A percentile compares a stretch with the other conserved stretches of the same genome.
These are phyloP conservation scores for Papilio dardanus DNA, from an alignment of 1,140 invertebrate species.

Conservation along the genomic window DNA sequence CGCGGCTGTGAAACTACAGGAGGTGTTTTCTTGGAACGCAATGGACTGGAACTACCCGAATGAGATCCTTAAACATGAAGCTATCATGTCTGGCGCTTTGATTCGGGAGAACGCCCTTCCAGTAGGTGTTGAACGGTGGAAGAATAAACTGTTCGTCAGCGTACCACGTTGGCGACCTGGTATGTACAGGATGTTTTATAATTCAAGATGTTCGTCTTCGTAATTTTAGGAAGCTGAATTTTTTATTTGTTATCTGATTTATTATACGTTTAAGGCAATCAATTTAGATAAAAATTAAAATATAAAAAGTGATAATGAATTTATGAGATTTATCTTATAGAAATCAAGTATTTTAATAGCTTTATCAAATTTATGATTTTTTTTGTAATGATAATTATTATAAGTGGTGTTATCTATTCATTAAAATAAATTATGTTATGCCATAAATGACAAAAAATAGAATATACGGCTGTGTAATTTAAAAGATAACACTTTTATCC, in stretches of 20 bases:
- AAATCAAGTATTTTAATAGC: constrained; percentile 4
- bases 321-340: not conserved
- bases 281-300: not conserved
- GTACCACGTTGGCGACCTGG: constrained; percentile 88
- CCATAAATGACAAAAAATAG: not conserved
- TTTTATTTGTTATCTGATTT: not conserved
- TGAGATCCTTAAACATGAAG: constrained; percentile 83
- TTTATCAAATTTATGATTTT: not conserved
- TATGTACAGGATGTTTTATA: constrained; percentile 48
- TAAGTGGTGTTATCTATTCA: too few relatives aligned
- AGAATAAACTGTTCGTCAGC: constrained; percentile 89
- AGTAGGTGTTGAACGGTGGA: constrained; percentile 90
- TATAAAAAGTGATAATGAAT: not conserved
- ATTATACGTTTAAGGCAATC: not conserved
- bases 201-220: not conserved
- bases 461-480: not conserved
- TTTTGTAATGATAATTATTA: constrained; percentile 4
- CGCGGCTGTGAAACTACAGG: constrained; percentile 84
- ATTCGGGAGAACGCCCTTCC: constrained; percentile 89
- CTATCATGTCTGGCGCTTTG: constrained; percentile 85
- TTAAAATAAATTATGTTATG: too few relatives aligned
- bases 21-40: constrained; percentile 88
- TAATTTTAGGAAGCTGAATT: not conserved
- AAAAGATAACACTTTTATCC: too few relatives aligned
- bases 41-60: constrained; percentile 89